These are phyloP conservation scores for Trichonephila clavipes DNA, from an alignment of 1,140 invertebrate genomes.

Conservation along the genomic window DNA sequence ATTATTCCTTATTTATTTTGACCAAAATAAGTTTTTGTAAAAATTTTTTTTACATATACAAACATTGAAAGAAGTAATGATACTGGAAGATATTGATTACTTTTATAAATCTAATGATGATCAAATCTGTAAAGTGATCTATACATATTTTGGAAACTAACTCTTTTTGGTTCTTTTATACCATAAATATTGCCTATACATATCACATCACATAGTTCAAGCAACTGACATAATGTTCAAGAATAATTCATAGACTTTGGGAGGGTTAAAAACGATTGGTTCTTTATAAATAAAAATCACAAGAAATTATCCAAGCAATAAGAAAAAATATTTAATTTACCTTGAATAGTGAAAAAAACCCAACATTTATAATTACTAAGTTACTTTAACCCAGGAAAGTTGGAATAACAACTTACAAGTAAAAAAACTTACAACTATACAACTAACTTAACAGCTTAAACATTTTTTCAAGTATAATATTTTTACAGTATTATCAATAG, in stretches of 20 bases:
- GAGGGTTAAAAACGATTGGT: too few relatives aligned
- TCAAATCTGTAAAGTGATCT: background rate
- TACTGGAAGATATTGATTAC: background rate
- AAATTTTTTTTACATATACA: background rate
- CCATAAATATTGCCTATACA: conserved; percentile 20
- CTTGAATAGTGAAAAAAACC: too few relatives aligned
- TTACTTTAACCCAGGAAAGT: too few relatives aligned
- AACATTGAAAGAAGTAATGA: background rate
- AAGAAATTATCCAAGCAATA: too few relatives aligned
- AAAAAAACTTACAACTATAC: too few relatives aligned
- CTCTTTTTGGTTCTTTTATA: background rate
- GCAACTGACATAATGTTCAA: background rate
- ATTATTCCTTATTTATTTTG: background rate
- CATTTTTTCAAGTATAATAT: too few relatives aligned
- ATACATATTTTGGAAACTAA: conserved; percentile 22
- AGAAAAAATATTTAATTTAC: too few relatives aligned
- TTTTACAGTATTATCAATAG: too few relatives aligned
- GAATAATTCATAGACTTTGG: background rate
- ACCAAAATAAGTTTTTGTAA: background rate
- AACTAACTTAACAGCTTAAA: too few relatives aligned
- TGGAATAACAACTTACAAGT: too few relatives aligned
- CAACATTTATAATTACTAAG: too few relatives aligned
- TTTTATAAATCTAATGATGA: background rate
- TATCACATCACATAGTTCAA: conserved; percentile 12
- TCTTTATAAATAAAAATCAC: too few relatives aligned